phyloP scores from a whole-genome alignment of 2,888 invertebrate species.

The Drosophila bunnanda region DNA sequence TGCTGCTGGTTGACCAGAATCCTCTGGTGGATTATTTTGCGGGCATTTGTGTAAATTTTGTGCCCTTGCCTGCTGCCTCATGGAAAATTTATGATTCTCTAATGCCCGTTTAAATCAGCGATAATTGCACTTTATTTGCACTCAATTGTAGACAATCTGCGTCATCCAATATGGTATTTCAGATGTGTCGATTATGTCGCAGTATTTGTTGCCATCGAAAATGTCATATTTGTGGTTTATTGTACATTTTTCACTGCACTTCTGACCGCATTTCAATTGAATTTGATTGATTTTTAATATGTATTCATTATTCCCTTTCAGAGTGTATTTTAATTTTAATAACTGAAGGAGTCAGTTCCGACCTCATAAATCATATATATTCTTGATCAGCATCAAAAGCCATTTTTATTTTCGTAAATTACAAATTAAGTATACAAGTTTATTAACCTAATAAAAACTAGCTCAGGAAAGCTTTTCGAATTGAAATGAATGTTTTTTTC shows the following conservation, averaged over 20 bases:
- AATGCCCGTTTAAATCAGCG: constrained; percentile 56
- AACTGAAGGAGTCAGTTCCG: too few relatives aligned
- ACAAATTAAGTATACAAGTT: too few relatives aligned
- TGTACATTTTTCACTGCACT: constrained; percentile 30
- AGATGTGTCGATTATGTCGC: background rate
- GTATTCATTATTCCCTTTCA: constrained; percentile 16
- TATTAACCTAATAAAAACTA: too few relatives aligned
- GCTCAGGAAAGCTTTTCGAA: too few relatives aligned
- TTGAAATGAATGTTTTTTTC: too few relatives aligned
- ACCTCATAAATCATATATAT: too few relatives aligned
- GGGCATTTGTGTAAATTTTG: constrained; percentile 19
- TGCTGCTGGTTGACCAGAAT: constrained; percentile 57
- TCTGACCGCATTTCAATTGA: constrained; percentile 69
- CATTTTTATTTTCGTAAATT: too few relatives aligned
- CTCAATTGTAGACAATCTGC: constrained; percentile 33
- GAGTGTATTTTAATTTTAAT: too few relatives aligned
- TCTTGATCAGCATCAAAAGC: too few relatives aligned
- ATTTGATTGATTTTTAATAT: constrained; percentile 76
- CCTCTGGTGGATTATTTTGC: constrained; percentile 38
- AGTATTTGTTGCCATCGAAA: constrained; percentile 20
- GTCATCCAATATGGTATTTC: constrained; percentile 21
- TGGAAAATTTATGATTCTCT: constrained; percentile 50
- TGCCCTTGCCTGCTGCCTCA: constrained; percentile 17
- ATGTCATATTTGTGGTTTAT: constrained; percentile 43
- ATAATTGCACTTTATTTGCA: constrained; percentile 58